phyloP scores from a whole-genome alignment of 2,113 vertebrate genomes.

The Grantiella picta region DNA sequence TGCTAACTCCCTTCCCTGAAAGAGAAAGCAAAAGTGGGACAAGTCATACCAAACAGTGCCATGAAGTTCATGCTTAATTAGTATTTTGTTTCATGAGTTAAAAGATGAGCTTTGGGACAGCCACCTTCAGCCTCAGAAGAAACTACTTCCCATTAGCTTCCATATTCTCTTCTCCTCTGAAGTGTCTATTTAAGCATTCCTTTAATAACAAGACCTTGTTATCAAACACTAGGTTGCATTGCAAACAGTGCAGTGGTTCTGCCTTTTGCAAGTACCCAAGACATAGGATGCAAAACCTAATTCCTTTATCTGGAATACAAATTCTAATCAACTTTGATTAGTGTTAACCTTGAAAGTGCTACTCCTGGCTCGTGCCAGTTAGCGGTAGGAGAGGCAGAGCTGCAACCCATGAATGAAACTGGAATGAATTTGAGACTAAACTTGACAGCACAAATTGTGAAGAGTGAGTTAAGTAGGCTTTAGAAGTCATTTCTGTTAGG shows the following conservation, averaged over 20 bases:
- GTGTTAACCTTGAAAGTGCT: neutral
- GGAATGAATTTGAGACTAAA: neutral
- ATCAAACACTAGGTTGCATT: neutral
- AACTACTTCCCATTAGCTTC: neutral
- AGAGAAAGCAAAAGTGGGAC: neutral
- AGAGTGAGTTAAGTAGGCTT: neutral
- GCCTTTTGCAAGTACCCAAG: neutral
- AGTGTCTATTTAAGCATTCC: neutral
- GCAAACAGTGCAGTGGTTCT: neutral
- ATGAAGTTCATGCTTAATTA: neutral
- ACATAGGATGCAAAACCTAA: neutral
- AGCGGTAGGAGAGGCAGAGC: neutral
- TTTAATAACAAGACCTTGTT: neutral
- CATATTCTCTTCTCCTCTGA: neutral
- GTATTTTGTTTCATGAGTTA: neutral
- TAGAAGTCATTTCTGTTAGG: neutral
- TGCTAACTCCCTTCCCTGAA: neutral
- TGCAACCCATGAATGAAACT: neutral
- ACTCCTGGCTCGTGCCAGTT: neutral
- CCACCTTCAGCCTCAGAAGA: neutral
- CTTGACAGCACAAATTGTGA: neutral
- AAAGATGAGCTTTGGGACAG: neutral
- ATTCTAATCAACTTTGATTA: neutral
- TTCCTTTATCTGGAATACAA: neutral
- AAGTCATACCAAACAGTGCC: neutral